Base-by-base conservation (phyloP, 1,140 invertebrate species). In the Leucophenga varia region DNA sequence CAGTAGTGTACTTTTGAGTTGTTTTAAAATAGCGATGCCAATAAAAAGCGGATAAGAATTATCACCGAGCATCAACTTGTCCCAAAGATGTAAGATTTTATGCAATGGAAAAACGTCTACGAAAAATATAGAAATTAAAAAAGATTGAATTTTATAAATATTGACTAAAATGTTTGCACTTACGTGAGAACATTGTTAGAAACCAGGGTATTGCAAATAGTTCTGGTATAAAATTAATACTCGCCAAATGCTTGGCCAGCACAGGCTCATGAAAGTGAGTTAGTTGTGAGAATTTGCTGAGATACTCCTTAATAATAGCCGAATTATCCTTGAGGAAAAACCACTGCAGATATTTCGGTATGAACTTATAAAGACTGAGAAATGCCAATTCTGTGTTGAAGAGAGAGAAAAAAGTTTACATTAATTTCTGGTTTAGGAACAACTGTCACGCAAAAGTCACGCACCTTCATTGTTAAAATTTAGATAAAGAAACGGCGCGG, bases 171-270 rank as follows among this genome's bases (percentile, higher is more conserved):
- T 6, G 9, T 7, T 3, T n/a, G 16, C 7, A 34, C 90, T 87
- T 82, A 97, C 93, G 96, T 46, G 96, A 97, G 80, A 98, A 99
- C 93, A 98, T 97, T 8, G 97, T 99, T 5, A 99, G 79, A 77
- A 99, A 98, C 97, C 97, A 99, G 0, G 97, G 96, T 75, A 99
- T 98, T n/a, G 97, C 93, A 79, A 98, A 99, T 2, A 99, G 78
- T 79, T 99, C 95, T 0, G 97, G 95, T 57, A 96, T 91, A 76
- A 99, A 99, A 60, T 88, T 91, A 57, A 98, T 97, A 5, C 86
- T 86, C 58, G 90, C 84, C 25, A 99, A 79, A 79, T 98, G 96
- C 75, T 90, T 93, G 1, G 91, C 90, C 34, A 99, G 77, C 42
- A 88, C 81, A 8, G 96, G 92, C 77, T 99, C 96, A 71, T 98